Conservation (phyloP, 2,888 invertebrate genomes). For the Microctonus hyperodae region DNA sequence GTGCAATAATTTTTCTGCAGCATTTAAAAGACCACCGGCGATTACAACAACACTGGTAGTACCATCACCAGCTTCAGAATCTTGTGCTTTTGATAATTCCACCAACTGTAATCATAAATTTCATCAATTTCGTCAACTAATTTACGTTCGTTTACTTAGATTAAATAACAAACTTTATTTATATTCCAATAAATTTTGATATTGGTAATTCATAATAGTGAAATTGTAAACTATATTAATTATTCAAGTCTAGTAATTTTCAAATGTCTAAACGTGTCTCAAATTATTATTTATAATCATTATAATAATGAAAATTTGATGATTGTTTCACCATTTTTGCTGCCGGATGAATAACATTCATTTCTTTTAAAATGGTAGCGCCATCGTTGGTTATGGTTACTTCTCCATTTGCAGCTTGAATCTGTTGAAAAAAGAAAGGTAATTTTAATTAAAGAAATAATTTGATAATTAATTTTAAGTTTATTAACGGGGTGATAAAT, state of each 20-base stretch:
- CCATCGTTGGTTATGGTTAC: slow-evolving; percentile 99
- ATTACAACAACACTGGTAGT: slow-evolving; percentile 98
- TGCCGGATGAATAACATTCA: slow-evolving; percentile 98
- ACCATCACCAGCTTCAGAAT: slow-evolving; percentile 99
- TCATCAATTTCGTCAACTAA: no score
- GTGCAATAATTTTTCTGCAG: slow-evolving; percentile 87
- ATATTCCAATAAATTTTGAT: no score
- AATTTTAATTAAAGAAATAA: not conserved
- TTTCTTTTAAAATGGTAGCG: slow-evolving; percentile 98
- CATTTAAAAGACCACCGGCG: slow-evolving; percentile 94
- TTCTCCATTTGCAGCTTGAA: slow-evolving; percentile 95
- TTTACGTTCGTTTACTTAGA: no score
- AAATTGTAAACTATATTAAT: no score
- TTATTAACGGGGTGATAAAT: not conserved
- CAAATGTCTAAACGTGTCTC: no score
- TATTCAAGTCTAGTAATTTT: no score
- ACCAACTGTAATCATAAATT: slow-evolving; percentile 89
- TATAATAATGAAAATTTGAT: no score
- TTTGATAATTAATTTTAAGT: not conserved
- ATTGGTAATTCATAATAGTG: no score
- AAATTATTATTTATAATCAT: no score
- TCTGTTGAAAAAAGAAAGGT: slow-evolving; percentile 66
- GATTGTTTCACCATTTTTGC: slow-evolving; percentile 91
- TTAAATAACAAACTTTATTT: no score
- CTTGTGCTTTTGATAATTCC: slow-evolving; percentile 97